phyloP scores from a whole-genome alignment of 2,888 invertebrate species.

The Syrphus vitripennis region DNA sequence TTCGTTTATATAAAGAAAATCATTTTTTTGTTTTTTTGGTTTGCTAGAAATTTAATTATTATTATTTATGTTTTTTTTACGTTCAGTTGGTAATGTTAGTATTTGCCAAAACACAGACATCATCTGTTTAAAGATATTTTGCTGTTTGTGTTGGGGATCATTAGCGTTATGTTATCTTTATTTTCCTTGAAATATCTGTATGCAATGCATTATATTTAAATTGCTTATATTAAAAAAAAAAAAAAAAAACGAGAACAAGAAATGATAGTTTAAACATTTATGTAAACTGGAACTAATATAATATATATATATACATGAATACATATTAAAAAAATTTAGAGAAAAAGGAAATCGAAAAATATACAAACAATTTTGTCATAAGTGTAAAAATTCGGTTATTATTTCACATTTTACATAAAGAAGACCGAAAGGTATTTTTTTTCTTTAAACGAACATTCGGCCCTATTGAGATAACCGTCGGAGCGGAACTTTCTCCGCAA shows the following conservation, averaged over 20 bases:
- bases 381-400: conserved; percentile 8
- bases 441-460: too few relatives aligned
- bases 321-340: conserved; percentile 38
- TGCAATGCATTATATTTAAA: conserved; percentile 52
- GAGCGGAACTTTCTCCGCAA: too few relatives aligned
- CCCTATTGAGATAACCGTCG: too few relatives aligned
- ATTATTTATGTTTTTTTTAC: conserved; percentile 38
- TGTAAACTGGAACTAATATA: conserved; percentile 49
- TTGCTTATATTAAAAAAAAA: conserved; percentile 27
- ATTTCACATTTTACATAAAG: neutral
- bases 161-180: conserved; percentile 11
- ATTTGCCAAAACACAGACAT: conserved; percentile 6
- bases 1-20: conserved; percentile 45
- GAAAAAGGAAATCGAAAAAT: conserved; percentile 55
- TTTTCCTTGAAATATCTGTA: conserved; percentile 26
- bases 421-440: too few relatives aligned
- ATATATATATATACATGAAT: conserved; percentile 41
- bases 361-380: conserved; percentile 67
- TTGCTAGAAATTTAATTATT: conserved; percentile 55
- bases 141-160: conserved; percentile 23
- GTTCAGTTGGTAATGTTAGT: conserved; percentile 42
- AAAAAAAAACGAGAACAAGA: conserved; percentile 15
- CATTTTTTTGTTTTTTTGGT: conserved; percentile 33
- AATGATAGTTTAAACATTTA: conserved; percentile 42
- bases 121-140: conserved; percentile 21